Conservation (phyloP, 2,797 vertebrate genomes). For the Falco cherrug region DNA sequence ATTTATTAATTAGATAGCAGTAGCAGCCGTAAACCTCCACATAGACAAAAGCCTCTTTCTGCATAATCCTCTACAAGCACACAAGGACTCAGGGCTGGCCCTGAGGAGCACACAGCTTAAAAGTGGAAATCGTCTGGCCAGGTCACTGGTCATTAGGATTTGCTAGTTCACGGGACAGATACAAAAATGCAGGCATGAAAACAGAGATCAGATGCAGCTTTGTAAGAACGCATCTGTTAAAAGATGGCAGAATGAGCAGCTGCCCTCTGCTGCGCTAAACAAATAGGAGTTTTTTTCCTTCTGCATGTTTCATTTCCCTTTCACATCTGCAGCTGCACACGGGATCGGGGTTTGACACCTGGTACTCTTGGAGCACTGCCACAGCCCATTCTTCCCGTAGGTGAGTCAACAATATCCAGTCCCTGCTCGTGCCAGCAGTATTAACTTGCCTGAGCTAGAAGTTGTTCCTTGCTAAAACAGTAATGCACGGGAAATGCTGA, state of each 20-base stretch:
- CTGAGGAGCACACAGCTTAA: not conserved
- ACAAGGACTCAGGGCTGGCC: not conserved
- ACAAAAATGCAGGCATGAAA: not conserved
- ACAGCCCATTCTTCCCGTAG: not conserved
- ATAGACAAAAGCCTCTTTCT: not conserved
- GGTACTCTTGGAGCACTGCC: not conserved
- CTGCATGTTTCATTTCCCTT: rapidly evolving
- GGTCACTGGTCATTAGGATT: not conserved
- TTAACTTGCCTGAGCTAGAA: not conserved
- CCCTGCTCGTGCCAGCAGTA: not conserved
- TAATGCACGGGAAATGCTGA: rapidly evolving
- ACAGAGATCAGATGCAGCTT: not conserved
- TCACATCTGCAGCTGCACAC: not conserved
- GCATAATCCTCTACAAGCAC: not conserved
- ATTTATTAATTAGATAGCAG: not conserved
- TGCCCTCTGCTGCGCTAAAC: not conserved
- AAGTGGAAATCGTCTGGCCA: not conserved
- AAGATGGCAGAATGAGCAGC: not conserved
- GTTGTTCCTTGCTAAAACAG: not conserved
- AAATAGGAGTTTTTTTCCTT: not conserved
- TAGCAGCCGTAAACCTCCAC: not conserved
- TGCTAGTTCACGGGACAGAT: rapidly evolving
- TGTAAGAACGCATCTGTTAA: not conserved
- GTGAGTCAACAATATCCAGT: not conserved
- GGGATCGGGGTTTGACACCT: rapidly evolving